Conservation (phyloP, 2,888 invertebrate genomes). For the Sphinx pinastri region DNA sequence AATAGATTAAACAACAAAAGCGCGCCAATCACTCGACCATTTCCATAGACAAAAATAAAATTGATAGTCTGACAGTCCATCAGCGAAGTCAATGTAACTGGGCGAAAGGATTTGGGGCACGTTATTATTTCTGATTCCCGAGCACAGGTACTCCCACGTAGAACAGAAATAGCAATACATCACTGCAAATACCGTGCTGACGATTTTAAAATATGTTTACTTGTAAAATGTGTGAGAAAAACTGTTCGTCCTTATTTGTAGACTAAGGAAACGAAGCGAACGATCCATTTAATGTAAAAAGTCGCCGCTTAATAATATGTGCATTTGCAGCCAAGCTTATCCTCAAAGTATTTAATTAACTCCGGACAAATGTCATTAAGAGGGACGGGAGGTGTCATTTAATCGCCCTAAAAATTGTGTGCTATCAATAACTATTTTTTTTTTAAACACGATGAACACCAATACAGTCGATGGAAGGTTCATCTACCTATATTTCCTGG, state of each 20-base stretch:
- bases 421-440: too few relatives aligned
- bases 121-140: slow-evolving; percentile 23
- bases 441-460: too few relatives aligned
- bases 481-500: too few relatives aligned
- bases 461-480: too few relatives aligned
- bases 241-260: neutral
- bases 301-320: too few relatives aligned
- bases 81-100: slow-evolving; percentile 34
- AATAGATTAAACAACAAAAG: neutral
- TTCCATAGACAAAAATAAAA: slow-evolving; percentile 4
- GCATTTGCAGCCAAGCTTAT: too few relatives aligned
- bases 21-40: slow-evolving; percentile 9
- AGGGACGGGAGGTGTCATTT: too few relatives aligned
- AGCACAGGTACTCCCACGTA: slow-evolving; percentile 32
- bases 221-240: neutral
- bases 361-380: too few relatives aligned
- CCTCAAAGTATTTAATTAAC: too few relatives aligned
- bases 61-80: slow-evolving; percentile 22
- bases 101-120: slow-evolving; percentile 38
- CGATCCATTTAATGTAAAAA: too few relatives aligned
- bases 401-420: too few relatives aligned
- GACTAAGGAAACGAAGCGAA: too few relatives aligned
- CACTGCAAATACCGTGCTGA: slow-evolving; percentile 11
- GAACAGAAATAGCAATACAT: slow-evolving; percentile 26
- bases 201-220: slow-evolving; percentile 20